Conservation (phyloP, 92 coral and sea anemone genomes). For the Muricea muricata region DNA sequence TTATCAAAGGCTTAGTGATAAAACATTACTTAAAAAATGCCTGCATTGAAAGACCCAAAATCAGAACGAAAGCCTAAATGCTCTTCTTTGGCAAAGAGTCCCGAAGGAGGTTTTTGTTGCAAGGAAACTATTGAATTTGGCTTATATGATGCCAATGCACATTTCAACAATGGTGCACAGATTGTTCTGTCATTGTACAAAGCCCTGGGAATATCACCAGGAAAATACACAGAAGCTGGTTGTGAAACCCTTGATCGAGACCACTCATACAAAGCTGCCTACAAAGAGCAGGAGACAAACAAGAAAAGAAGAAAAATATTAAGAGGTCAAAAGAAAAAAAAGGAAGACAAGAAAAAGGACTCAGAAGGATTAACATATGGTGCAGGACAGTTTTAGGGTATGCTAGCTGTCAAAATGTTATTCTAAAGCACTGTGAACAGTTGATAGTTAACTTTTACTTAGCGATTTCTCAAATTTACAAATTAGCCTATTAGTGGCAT, state of each 20-base stretch:
- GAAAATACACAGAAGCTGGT: conserved; percentile 29
- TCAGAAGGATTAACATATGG: conserved; percentile 66
- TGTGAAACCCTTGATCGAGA: conserved; percentile 16
- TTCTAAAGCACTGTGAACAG: not conserved
- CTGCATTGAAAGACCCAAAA: conserved; percentile 68
- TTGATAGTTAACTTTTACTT: conserved; percentile 1
- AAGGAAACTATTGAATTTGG: conserved; percentile 43
- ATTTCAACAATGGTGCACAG: conserved; percentile 49
- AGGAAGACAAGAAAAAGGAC: conserved; percentile 49
- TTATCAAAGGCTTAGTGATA: conserved; percentile 64
- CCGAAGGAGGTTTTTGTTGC: conserved; percentile 18
- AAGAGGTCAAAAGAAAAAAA: conserved; percentile 44
- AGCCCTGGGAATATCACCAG: conserved; percentile 37
- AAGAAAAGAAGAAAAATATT: conserved; percentile 23
- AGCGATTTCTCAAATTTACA: not conserved
- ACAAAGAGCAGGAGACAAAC: not conserved
- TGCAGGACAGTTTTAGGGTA: conserved; percentile 51
- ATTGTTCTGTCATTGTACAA: conserved; percentile 20
- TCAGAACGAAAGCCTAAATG: conserved; percentile 64
- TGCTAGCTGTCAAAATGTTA: not conserved
- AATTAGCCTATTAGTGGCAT: not conserved
- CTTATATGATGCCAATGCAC: conserved; percentile 47
- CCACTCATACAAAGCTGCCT: conserved; percentile 9
- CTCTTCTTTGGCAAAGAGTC: not conserved
- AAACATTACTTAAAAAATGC: conserved; percentile 54